A percentile compares a stretch with the other conserved stretches of the same genome.
Evolutionary conservation across 2,888 invertebrate species (phyloP).

Genomic region (Thereva unica): DNA sequence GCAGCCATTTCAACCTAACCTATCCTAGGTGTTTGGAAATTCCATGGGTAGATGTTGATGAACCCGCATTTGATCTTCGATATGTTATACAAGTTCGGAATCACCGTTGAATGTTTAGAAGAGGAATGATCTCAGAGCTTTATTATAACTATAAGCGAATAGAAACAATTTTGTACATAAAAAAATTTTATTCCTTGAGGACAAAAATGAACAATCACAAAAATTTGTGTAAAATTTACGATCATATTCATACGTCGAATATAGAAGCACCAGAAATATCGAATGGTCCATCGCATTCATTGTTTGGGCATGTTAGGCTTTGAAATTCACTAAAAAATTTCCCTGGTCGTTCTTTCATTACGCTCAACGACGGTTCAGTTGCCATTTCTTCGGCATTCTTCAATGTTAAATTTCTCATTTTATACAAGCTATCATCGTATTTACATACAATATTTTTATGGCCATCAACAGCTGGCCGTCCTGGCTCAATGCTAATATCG

Average conservation of each 20-base stretch:
- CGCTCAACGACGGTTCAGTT: not conserved
- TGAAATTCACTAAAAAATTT: slow-evolving; percentile 17
- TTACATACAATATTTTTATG: not conserved
- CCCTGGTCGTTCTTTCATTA: not conserved
- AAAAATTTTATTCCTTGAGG: too few species aligned
- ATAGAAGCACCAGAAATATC: slow-evolving; percentile 1
- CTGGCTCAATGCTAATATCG: slow-evolving; percentile 54
- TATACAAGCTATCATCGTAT: not conserved
- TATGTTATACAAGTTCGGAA: too few species aligned
- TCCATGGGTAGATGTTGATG: too few species aligned
- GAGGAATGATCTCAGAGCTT: too few species aligned
- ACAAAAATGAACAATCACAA: too few species aligned
- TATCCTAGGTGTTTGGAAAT: too few species aligned
- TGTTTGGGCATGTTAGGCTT: not conserved
- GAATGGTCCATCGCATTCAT: not conserved
- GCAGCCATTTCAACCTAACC: too few species aligned
- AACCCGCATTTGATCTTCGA: too few species aligned
- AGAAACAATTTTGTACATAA: too few species aligned
- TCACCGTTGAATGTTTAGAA: too few species aligned
- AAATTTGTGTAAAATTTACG: too few species aligned
- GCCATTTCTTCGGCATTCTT: not conserved
- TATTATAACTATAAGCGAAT: too few species aligned
- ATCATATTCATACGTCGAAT: not conserved
- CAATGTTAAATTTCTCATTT: not conserved
- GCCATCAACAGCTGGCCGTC: not conserved